phyloP scores from a whole-genome alignment of 2,888 invertebrate species.

The Arenicola marina region DNA sequence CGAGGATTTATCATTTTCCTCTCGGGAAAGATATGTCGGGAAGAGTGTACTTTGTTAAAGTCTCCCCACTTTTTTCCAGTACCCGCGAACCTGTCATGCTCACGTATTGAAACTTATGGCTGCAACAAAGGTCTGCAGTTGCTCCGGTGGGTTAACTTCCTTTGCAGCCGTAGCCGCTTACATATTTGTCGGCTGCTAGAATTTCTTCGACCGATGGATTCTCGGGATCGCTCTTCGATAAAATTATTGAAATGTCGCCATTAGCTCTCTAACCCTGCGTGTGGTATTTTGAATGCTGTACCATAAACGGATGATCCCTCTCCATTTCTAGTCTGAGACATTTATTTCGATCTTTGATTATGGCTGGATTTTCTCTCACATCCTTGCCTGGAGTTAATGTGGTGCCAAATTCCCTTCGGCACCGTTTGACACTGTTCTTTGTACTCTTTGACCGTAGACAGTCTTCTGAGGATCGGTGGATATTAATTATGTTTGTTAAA shows the following conservation, averaged over 20 bases:
- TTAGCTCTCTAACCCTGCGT: conserved; percentile 36
- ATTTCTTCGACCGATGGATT: conserved; percentile 36
- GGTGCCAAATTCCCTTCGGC: conserved; percentile 35
- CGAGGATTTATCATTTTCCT: conserved; percentile 6
- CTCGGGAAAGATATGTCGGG: conserved; percentile 27
- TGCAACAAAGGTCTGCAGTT: conserved; percentile 29
- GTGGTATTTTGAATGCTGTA: conserved; percentile 34
- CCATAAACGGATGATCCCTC: conserved; percentile 35
- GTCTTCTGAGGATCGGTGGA: conserved; percentile 34
- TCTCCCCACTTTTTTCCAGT: conserved; percentile 18
- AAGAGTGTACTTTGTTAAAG: conserved; percentile 21
- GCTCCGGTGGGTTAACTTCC: conserved; percentile 34
- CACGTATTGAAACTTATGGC: conserved; percentile 30
- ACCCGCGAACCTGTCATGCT: conserved; percentile 30
- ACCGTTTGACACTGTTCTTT: neutral
- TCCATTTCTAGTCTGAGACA: conserved; percentile 35
- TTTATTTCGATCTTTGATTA: conserved; percentile 34
- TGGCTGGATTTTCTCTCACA: conserved; percentile 18
- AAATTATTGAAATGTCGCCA: conserved; percentile 35
- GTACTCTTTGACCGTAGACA: conserved; percentile 10
- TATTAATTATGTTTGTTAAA: conserved; percentile 28
- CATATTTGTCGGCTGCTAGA: conserved; percentile 16
- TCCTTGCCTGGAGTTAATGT: conserved; percentile 19
- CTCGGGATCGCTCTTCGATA: conserved; percentile 32
- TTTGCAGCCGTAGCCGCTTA: conserved; percentile 34